These are phyloP conservation scores for Cydia pomonella DNA, from an alignment of 1,140 invertebrate species.

Conservation along the genomic window DNA sequence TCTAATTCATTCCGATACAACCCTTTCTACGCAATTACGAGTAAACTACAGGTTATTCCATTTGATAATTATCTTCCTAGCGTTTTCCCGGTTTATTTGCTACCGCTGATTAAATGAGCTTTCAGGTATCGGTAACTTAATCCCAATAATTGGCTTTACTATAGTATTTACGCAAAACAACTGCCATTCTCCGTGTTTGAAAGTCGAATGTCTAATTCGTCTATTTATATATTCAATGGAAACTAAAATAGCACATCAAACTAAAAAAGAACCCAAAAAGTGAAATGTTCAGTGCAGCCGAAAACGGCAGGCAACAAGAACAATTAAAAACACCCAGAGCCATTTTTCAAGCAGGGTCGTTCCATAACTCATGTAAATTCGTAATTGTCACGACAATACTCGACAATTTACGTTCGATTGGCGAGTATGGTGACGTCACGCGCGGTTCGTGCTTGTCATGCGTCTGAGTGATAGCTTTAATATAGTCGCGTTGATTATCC, in stretches of 20 bases:
- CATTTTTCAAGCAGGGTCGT: constrained; percentile 32
- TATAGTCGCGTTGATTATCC: constrained; percentile 77
- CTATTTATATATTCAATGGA: background rate
- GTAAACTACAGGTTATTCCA: background rate
- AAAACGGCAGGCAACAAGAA: constrained; percentile 20
- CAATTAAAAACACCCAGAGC: constrained; percentile 31
- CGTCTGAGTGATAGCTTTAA: constrained; percentile 77
- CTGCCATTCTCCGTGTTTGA: no score
- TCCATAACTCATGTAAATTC: constrained; percentile 49
- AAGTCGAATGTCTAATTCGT: no score
- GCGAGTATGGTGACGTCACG: constrained; percentile 62
- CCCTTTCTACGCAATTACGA: background rate
- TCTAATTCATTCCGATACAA: background rate
- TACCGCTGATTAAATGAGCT: no score
- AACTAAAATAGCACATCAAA: constrained; percentile 22
- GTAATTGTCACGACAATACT: constrained; percentile 48
- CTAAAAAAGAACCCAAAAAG: constrained; percentile 27
- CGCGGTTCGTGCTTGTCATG: constrained; percentile 55
- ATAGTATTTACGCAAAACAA: no score
- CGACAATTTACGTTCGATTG: constrained; percentile 60
- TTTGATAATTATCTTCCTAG: background rate
- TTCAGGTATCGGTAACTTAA: no score
- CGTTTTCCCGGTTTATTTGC: no score
- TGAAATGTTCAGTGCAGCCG: constrained; percentile 13
- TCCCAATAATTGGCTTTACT: no score